phyloP scores from a whole-genome alignment of 30 jellyfish, hydroid and myxozoan genomes.

The Hydractinia echinata region DNA sequence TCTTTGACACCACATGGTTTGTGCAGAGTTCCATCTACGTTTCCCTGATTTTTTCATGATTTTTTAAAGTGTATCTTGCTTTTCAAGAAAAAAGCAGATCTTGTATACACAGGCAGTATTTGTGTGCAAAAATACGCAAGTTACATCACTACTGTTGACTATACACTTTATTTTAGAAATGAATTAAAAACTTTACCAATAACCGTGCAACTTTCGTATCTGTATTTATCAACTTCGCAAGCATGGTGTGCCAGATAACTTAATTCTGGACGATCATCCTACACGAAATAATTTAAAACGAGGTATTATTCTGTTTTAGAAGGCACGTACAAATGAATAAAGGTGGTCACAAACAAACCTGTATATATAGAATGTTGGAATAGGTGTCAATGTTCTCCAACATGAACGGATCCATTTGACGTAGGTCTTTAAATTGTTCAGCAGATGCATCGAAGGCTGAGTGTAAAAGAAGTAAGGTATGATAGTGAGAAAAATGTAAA shows the following conservation, averaged over 20 bases:
- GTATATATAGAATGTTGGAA: constrained; percentile 86
- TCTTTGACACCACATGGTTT: no score
- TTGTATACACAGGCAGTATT: no score
- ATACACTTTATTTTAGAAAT: neutral
- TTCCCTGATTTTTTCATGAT: no score
- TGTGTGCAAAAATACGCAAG: no score
- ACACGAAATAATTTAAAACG: neutral
- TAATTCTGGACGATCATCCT: constrained; percentile 81
- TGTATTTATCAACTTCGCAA: constrained; percentile 81
- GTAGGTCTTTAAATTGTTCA: constrained; percentile 56
- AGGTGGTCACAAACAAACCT: constrained; percentile 32
- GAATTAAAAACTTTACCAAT: constrained; percentile 45
- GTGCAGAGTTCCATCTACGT: no score
- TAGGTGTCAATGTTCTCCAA: constrained; percentile 77
- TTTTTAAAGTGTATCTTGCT: no score
- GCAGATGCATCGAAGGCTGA: constrained; percentile 73
- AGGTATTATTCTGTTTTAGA: neutral
- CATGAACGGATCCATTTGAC: constrained; percentile 71
- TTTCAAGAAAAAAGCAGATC: no score
- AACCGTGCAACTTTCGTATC: constrained; percentile 90
- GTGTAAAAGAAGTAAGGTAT: no score
- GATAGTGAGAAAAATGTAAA: no score
- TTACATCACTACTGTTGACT: no score
- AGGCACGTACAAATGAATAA: neutral
- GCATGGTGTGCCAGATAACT: constrained; percentile 86